phyloP scores from a whole-genome alignment of 2,888 invertebrate species.

The Oxystoma pomonae region DNA sequence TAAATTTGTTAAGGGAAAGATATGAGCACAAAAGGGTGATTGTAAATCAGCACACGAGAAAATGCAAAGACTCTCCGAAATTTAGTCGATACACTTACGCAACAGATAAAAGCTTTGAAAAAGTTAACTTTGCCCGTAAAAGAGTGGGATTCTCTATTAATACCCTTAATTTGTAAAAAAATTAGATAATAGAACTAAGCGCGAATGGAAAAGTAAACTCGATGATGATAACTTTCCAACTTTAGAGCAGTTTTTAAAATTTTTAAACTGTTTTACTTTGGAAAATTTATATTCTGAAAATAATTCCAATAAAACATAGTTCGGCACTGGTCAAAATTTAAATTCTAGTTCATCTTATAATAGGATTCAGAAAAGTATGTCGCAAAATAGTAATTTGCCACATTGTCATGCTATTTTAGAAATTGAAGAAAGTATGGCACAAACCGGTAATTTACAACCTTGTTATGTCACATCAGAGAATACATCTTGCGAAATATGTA shows the following conservation, averaged over 20 bases:
- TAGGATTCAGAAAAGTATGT: not conserved
- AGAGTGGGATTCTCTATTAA: not conserved
- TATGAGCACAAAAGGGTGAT: not conserved
- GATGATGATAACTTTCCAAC: not conserved
- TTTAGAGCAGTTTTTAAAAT: not conserved
- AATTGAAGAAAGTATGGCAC: not conserved
- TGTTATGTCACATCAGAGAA: not conserved
- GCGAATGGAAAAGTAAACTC: not conserved
- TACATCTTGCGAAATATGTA: not conserved
- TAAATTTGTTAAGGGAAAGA: not conserved
- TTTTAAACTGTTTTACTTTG: not conserved
- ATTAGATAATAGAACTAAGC: not conserved
- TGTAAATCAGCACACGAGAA: not conserved
- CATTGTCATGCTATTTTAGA: not conserved
- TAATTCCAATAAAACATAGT: not conserved
- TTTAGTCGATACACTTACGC: not conserved
- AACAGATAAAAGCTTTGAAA: not conserved
- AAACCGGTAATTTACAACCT: not conserved
- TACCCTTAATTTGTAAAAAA: not conserved
- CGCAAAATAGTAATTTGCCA: not conserved
- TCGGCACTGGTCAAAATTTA: not conserved
- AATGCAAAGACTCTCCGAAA: not conserved
- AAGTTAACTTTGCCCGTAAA: not conserved
- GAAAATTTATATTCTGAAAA: not conserved
- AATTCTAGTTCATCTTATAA: not conserved